Evolutionary conservation across 1,140 invertebrate genomes (phyloP).

Genomic region (Lordiphosa stackelbergi): DNA sequence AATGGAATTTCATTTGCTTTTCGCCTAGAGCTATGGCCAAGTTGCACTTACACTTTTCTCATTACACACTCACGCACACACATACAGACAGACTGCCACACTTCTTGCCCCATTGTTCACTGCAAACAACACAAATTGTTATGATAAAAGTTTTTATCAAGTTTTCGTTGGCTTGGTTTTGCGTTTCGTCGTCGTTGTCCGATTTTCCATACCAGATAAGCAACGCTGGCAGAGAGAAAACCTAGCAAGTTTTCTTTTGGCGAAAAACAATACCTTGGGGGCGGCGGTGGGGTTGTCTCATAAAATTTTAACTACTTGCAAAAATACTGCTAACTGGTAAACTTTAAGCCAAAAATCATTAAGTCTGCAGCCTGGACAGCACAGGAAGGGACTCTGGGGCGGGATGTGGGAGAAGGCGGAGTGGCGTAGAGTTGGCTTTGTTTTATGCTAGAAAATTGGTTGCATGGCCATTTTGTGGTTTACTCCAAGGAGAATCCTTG

Average conservation of each 20-base stretch:
- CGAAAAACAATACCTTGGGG: constrained; percentile 57
- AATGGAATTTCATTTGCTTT: constrained; percentile 12
- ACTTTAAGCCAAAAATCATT: constrained; percentile 75
- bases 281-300: constrained; percentile 42
- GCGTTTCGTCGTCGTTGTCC: constrained; percentile 39
- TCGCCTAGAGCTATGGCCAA: constrained; percentile 24
- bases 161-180: constrained; percentile 54
- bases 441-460: constrained; percentile 61
- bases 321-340: constrained; percentile 74
- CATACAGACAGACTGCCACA: constrained; percentile 12
- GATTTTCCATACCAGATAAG: constrained; percentile 55
- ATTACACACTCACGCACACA: constrained; percentile 36
- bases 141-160: constrained; percentile 76
- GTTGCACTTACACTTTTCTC: constrained; percentile 69
- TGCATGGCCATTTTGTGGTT: constrained; percentile 67
- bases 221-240: background rate
- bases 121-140: constrained; percentile 73
- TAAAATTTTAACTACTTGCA: constrained; percentile 75
- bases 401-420: background rate
- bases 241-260: constrained; percentile 17
- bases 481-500: constrained; percentile 29
- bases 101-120: constrained; percentile 33
- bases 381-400: background rate
- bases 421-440: constrained; percentile 25
- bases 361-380: constrained; percentile 52